Percentiles rank a stretch among this genome's conserved stretches.
These are phyloP conservation scores for Tonatia bakeri DNA, from an alignment of 2,113 vertebrate species.

Conservation along the genomic window DNA sequence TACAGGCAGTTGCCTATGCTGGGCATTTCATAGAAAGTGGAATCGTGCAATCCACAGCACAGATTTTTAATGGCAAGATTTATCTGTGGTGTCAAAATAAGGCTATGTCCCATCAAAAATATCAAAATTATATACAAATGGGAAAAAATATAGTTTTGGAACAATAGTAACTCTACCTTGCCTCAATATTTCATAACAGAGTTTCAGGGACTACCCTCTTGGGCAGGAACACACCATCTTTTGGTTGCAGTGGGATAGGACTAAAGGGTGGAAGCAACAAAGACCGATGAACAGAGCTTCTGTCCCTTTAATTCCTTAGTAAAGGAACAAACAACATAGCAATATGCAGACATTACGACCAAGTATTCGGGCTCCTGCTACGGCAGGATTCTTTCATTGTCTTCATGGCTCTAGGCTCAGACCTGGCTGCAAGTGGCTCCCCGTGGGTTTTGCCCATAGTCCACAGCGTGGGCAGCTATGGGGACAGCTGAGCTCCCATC, in stretches of 20 bases:
- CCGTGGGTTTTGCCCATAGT: neutral
- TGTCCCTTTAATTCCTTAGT: neutral
- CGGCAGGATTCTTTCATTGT: neutral
- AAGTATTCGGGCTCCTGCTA: neutral
- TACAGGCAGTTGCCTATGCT: neutral
- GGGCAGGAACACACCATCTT: neutral
- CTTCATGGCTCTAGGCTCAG: neutral
- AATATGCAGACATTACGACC: neutral
- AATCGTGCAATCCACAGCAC: neutral
- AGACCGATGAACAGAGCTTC: neutral
- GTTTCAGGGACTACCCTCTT: neutral
- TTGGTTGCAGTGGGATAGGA: neutral
- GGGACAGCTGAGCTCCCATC: neutral
- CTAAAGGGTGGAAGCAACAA: neutral
- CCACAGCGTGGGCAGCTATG: neutral
- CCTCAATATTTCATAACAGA: neutral
- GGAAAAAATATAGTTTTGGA: neutral
- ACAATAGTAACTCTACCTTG: slow-evolving; percentile 20
- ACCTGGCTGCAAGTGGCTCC: neutral
- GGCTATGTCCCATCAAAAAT: neutral
- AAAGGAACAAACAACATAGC: neutral
- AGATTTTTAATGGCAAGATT: neutral
- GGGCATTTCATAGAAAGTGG: neutral
- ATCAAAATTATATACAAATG: neutral
- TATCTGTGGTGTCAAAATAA: neutral